These are phyloP conservation scores for Dipodomys spectabilis DNA, from an alignment of 2,113 vertebrate genomes.

Conservation along the genomic window DNA sequence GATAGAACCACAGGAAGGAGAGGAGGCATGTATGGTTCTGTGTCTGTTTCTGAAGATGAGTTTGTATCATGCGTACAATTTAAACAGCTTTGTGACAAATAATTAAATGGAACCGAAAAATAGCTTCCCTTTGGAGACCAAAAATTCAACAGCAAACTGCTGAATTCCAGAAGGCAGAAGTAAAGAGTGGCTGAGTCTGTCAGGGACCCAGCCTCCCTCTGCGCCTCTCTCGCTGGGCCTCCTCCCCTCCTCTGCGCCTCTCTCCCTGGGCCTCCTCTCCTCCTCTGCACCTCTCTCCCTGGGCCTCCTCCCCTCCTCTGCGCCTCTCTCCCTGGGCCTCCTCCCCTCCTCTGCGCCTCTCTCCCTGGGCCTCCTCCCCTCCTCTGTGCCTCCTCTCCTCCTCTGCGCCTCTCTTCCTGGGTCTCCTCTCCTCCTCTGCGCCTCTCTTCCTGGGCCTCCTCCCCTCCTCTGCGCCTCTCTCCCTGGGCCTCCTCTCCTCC, in stretches of 20 bases:
- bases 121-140: constrained; percentile 55
- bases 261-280: background rate
- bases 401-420: too few species aligned
- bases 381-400: too few species aligned
- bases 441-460: too few species aligned
- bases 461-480: too few species aligned
- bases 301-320: too few species aligned
- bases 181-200: background rate
- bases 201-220: background rate
- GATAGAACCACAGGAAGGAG: background rate
- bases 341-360: too few species aligned
- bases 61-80: background rate
- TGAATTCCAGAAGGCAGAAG: constrained; percentile 26
- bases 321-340: too few species aligned
- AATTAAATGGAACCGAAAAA: constrained; percentile 71
- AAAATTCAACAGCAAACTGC: constrained; percentile 46
- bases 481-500: too few species aligned
- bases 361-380: too few species aligned
- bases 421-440: too few species aligned
- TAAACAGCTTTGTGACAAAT: constrained; percentile 48
- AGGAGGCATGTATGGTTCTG: background rate
- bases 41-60: background rate
- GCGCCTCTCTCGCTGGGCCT: too few species aligned
- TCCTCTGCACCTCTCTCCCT: too few species aligned
- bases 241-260: background rate